phyloP scores from a whole-genome alignment of 2,113 vertebrate genomes.

The Caranx ignobilis region DNA sequence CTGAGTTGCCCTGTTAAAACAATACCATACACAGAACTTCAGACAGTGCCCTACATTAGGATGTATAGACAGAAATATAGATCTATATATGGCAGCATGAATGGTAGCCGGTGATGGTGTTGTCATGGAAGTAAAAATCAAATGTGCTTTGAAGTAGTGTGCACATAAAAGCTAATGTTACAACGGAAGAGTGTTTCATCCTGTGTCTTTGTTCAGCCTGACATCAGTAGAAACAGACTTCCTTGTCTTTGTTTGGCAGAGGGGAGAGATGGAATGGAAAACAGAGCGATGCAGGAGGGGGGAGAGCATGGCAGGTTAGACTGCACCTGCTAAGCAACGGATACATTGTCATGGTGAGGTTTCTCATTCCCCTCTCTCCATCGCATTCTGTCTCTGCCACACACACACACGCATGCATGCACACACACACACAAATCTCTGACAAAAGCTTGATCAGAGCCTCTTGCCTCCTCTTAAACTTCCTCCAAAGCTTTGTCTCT shows the following conservation, averaged over 20 bases:
- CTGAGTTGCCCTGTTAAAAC: background rate
- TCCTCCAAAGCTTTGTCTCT: constrained; percentile 63
- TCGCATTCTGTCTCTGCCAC: constrained; percentile 25
- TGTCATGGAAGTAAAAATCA: constrained; percentile 30
- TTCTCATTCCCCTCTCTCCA: constrained; percentile 1
- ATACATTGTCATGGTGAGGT: constrained; percentile 58
- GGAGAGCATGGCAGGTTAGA: constrained; percentile 55
- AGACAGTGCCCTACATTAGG: constrained; percentile 14
- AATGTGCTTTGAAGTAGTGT: constrained; percentile 41
- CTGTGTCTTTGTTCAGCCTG: constrained; percentile 61
- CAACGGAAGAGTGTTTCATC: constrained; percentile 45
- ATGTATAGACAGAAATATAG: constrained; percentile 13
- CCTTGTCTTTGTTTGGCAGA: constrained; percentile 62
- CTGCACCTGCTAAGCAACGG: constrained; percentile 73
- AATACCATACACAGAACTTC: background rate
- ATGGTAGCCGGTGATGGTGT: background rate
- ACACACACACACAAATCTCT: constrained; percentile 44
- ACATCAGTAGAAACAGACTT: constrained; percentile 60
- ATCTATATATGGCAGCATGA: background rate
- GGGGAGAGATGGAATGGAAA: constrained; percentile 44
- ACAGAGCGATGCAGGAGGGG: constrained; percentile 39
- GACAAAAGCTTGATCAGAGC: constrained; percentile 66
- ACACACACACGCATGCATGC: constrained; percentile 5
- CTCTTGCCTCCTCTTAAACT: constrained; percentile 60
- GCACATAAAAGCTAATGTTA: constrained; percentile 47